phyloP scores from a whole-genome alignment of 2,888 invertebrate genomes.

The Sturmia bella region DNA sequence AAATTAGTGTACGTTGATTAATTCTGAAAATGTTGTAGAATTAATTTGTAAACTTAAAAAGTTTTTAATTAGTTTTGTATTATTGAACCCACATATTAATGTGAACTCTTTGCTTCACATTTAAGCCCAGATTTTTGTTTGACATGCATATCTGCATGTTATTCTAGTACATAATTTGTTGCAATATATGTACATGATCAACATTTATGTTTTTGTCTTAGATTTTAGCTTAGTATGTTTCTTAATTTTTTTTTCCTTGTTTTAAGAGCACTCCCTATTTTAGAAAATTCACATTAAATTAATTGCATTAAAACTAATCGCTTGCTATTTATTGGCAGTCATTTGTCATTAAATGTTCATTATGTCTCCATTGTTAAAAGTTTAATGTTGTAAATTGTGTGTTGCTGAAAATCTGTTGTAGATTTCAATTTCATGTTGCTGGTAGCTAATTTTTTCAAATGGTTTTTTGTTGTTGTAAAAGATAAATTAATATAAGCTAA shows the following conservation, averaged over 20 bases:
- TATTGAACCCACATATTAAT: no score
- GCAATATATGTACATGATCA: no score
- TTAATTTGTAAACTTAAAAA: no score
- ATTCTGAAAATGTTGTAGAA: no score
- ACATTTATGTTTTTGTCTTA: no score
- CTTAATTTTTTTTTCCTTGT: slow-evolving; percentile 10
- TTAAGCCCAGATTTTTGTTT: no score
- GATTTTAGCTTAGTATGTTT: neutral
- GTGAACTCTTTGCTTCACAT: no score
- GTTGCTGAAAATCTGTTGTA: slow-evolving; percentile 17
- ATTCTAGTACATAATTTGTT: no score
- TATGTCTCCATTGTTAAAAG: slow-evolving; percentile 37
- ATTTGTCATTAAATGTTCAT: slow-evolving; percentile 43
- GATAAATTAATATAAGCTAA: slow-evolving; percentile 3
- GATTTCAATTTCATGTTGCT: neutral
- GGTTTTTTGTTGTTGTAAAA: neutral
- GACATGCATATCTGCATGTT: no score
- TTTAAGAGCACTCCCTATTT: slow-evolving; percentile 26
- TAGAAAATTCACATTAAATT: slow-evolving; percentile 20
- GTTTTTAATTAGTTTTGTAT: no score
- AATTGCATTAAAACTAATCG: slow-evolving; percentile 41
- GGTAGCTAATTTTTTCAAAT: neutral
- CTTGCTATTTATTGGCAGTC: slow-evolving; percentile 13
- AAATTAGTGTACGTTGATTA: no score
- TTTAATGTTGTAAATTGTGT: slow-evolving; percentile 38